Evolutionary conservation across 37 sponge, comb jelly and placozoan species (phyloP), one percentile per base, ranked within the genome.

Genomic region (Geodia barretti): DNA sequence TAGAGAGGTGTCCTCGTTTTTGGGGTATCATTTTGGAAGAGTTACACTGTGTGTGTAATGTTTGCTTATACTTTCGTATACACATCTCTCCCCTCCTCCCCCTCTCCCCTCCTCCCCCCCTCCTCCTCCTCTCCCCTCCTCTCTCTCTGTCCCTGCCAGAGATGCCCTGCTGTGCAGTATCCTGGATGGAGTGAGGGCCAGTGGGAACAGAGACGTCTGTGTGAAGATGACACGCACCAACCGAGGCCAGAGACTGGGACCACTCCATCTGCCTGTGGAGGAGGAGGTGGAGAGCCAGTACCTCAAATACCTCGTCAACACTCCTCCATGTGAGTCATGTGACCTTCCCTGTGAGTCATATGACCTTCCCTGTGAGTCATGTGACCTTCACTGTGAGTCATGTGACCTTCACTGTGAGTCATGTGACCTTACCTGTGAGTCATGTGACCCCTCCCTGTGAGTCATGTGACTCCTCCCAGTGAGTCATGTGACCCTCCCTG

Each of bases 211-310:
- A 30, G 99, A 98, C 41, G 86, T 98, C 37, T 94, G 95, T 89
- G 99, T 98, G 31, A 94, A 96, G 88, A 94, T 94, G 89, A 24
- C 47, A 7, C 64, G 85, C 17, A 98, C 99, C 26, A 74, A 88
- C 29, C 72, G 87, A 11, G 99, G 99, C 31, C 70, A 84, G 63
- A 77, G 99, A 42, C 80, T 92, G 30, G 99, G 96, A 30, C 97
- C 99, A 2, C 79, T 98, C 33, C 9, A 77, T 19, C 37, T 85
- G 24, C 95, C 92, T 32, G 90, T 97, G 39, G 94, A 97, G 32
- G 97, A 98, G 81, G 99, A 98, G 68, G 93, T 96, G 42, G 99
- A 98, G 88, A 94, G 95, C 70, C 83, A 83, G 74, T 93, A 87
- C 79, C 87, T 98, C 68, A 89, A 90, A 64, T 81, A 81, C 64